Conservation (phyloP, 2,888 invertebrate species). For the Neelides folsomi region DNA sequence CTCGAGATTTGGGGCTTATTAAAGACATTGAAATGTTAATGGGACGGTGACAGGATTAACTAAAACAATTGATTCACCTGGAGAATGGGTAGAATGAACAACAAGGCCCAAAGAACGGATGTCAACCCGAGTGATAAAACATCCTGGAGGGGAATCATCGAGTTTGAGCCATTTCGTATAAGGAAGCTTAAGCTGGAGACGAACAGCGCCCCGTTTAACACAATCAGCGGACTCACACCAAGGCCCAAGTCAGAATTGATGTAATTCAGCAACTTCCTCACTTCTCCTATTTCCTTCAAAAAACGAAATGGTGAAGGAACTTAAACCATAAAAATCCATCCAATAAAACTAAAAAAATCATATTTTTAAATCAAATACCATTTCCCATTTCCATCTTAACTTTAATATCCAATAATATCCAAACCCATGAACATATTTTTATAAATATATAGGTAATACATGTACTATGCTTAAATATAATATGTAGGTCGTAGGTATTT, state of each 20-base stretch:
- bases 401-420: no score
- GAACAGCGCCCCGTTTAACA: slow-evolving; percentile 60
- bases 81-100: slow-evolving; percentile 54
- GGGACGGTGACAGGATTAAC: no score
- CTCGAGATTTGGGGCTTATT: no score
- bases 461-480: no score
- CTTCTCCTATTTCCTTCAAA: slow-evolving; percentile 61
- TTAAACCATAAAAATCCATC: no score
- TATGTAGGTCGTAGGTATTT: no score
- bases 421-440: no score
- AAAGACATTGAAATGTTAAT: no score
- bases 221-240: slow-evolving; percentile 43
- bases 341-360: no score
- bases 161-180: slow-evolving; percentile 38
- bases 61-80: slow-evolving; percentile 43
- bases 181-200: slow-evolving; percentile 44
- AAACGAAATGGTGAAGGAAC: slow-evolving; percentile 9
- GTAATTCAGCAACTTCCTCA: slow-evolving; percentile 60
- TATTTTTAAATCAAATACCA: no score
- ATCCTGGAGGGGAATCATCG: slow-evolving; percentile 45
- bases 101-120: slow-evolving; percentile 47
- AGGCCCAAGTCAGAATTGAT: slow-evolving; percentile 62
- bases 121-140: slow-evolving; percentile 40
- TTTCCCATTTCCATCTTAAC: no score
- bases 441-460: no score